These are phyloP conservation scores for Mycteria americana DNA, from an alignment of 2,797 vertebrate species.

Conservation along the genomic window DNA sequence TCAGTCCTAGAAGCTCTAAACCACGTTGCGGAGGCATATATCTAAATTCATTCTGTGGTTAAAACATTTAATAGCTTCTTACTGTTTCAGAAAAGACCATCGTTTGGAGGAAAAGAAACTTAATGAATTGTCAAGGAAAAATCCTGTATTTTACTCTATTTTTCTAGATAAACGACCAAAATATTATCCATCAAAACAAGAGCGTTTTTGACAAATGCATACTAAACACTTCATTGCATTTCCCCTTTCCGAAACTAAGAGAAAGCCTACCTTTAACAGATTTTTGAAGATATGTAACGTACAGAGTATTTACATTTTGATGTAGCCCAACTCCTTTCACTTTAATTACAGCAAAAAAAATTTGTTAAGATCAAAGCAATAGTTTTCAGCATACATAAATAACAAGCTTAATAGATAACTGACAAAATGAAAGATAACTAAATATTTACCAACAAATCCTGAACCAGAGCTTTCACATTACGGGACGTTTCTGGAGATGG, in stretches of 20 bases:
- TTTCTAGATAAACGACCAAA: not conserved
- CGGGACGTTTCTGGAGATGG: conserved; percentile 86
- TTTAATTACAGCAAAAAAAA: not conserved
- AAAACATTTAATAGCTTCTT: not conserved
- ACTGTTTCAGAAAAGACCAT: not conserved
- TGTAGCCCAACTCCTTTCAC: not conserved
- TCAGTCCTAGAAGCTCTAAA: not conserved
- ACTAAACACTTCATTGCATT: not conserved
- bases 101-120: not conserved
- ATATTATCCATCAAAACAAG: not conserved
- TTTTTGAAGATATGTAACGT: accelerated
- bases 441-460: conserved; percentile 85
- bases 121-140: not conserved
- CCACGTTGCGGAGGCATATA: accelerated
- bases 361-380: not conserved
- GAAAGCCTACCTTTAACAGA: not conserved
- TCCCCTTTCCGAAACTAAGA: not conserved
- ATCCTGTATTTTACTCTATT: not conserved
- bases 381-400: not conserved
- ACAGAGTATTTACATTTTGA: not conserved
- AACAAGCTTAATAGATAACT: not conserved
- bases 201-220: not conserved
- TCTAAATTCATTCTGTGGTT: no score
- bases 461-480: conserved; percentile 88
- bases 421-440: not conserved